phyloP scores from a whole-genome alignment of 2,888 invertebrate genomes.

The Brenthis daphne region DNA sequence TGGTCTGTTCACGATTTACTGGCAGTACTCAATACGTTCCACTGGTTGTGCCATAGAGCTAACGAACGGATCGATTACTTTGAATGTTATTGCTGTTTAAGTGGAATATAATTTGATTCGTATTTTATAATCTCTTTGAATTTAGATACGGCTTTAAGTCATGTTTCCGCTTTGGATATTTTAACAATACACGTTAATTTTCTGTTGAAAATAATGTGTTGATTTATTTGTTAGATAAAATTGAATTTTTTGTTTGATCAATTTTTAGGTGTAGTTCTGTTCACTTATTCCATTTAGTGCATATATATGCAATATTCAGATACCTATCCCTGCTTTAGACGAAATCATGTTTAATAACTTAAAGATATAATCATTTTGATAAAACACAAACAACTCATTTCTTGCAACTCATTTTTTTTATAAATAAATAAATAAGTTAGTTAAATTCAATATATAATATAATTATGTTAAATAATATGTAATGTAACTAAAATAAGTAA shows the following conservation, averaged over 20 bases:
- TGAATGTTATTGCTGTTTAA: conserved; percentile 36
- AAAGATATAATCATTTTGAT: too few species aligned
- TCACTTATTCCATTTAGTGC: too few species aligned
- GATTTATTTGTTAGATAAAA: not conserved
- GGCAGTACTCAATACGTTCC: conserved; percentile 74
- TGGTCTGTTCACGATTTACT: conserved; percentile 80
- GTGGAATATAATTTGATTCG: conserved; percentile 36
- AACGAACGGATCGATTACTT: conserved; percentile 39
- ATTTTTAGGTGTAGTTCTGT: not conserved
- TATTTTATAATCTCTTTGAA: conserved; percentile 31
- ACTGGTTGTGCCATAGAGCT: conserved; percentile 67
- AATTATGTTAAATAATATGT: too few species aligned
- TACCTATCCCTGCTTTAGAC: too few species aligned
- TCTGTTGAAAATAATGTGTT: not conserved
- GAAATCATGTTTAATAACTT: too few species aligned
- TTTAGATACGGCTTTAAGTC: conserved; percentile 25
- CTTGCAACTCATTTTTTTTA: too few species aligned
- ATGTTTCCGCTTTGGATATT: conserved; percentile 7
- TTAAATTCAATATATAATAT: too few species aligned
- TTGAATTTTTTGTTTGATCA: not conserved
- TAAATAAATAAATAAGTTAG: too few species aligned
- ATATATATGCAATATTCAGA: too few species aligned
- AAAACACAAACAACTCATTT: too few species aligned
- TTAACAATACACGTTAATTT: conserved; percentile 3
- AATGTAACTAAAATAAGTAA: too few species aligned